Percentiles rank a stretch among this genome's conserved stretches.
phyloP scores from a whole-genome alignment of 2,797 vertebrate species.

The Catamblyrhynchus diadema region DNA sequence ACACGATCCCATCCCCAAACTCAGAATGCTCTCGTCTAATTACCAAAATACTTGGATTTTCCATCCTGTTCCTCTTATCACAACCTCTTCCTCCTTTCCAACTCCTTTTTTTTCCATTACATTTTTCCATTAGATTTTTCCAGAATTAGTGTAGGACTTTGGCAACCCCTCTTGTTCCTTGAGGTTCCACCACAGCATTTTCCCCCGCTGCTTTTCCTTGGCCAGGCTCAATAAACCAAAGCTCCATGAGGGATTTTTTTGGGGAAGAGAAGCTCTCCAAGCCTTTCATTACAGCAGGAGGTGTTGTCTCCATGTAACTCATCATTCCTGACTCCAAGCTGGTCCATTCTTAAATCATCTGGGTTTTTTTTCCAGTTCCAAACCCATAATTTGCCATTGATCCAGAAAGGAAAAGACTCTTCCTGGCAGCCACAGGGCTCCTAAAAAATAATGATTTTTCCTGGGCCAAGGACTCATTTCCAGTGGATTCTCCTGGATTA shows the following conservation, averaged over 20 bases:
- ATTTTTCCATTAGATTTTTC: neutral
- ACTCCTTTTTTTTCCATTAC: neutral
- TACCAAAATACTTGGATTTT: neutral
- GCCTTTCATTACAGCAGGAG: neutral
- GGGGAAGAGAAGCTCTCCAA: neutral
- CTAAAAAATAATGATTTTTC: neutral
- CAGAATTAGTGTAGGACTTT: neutral
- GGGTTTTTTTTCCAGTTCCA: neutral
- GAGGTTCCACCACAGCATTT: neutral
- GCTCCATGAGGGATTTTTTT: neutral
- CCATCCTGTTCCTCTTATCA: neutral
- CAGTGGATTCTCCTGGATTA: neutral
- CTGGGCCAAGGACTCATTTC: neutral
- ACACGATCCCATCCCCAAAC: neutral
- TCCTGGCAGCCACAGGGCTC: neutral
- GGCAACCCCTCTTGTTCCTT: neutral
- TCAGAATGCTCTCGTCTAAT: rapidly evolving
- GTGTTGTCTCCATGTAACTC: neutral
- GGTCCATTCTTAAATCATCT: neutral
- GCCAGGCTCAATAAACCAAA: neutral
- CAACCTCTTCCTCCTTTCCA: neutral
- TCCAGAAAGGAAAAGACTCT: neutral
- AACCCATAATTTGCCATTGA: neutral
- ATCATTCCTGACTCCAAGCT: neutral
- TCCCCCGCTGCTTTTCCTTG: neutral